A percentile compares a stretch with the other conserved stretches of the same genome.
Evolutionary conservation across 2,797 vertebrate species (phyloP).

Genomic region (Phrynocephalus guinanensis): DNA sequence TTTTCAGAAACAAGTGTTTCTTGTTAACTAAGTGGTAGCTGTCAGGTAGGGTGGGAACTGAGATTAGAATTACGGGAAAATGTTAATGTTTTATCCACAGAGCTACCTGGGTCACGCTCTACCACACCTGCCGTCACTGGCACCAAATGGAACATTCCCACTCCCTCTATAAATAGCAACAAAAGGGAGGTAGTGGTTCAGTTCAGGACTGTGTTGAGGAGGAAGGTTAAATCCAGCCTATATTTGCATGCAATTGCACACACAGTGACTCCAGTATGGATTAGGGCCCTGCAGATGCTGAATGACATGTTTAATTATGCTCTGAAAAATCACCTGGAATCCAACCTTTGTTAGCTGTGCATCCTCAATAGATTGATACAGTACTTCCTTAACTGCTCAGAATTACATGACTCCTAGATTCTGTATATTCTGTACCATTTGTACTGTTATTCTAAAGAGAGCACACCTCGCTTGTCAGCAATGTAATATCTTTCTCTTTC

Average conservation of each 20-base stretch:
- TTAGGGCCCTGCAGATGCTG: not conserved
- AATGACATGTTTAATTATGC: not conserved
- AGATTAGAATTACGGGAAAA: not conserved
- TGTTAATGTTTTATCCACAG: not conserved
- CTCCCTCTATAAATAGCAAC: not conserved
- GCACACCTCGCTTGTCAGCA: not conserved
- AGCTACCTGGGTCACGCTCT: not conserved
- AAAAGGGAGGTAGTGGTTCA: not conserved
- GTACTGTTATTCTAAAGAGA: not conserved
- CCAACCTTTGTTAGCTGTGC: not conserved
- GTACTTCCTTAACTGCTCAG: not conserved
- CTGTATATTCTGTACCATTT: not conserved
- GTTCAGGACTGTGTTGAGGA: no score
- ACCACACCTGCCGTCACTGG: not conserved
- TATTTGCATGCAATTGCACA: not conserved
- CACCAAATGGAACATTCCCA: not conserved
- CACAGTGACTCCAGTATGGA: not conserved
- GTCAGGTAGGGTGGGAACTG: not conserved
- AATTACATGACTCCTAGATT: not conserved
- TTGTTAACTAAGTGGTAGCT: not conserved
- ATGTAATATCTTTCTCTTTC: conserved; percentile 16
- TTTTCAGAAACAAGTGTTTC: not conserved
- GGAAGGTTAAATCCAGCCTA: not conserved
- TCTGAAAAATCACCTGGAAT: not conserved
- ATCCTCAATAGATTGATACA: not conserved